Base-by-base conservation (phyloP, 2,797 vertebrate genomes). In the Peromyscus melanophrys region DNA sequence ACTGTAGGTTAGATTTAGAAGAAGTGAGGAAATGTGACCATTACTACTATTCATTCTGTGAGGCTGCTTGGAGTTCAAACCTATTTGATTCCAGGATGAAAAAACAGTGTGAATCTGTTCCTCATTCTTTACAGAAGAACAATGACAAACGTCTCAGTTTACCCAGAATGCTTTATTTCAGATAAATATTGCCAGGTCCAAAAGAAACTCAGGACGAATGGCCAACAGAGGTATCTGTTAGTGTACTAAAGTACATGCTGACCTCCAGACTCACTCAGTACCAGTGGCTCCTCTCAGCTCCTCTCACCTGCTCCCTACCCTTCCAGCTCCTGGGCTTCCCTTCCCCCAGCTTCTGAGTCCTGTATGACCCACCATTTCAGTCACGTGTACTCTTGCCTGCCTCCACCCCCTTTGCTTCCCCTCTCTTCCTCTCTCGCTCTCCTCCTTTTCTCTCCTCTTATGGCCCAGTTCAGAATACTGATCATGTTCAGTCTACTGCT, bases 61-160 rank as follows among this genome's bases (percentile, higher is more conserved):
- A 95, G 23, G 31, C 49, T 95, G 13, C 21, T 83, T 77, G 59
- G 88, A 85, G 12, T 82, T 94, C 86, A 94, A 92, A 95, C 34
- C 2, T 65, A 31, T 71, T 95, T 75, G 57, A 93, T 96, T 65
- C 27, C 40, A 82, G 37, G 34, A 88, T 29, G 67, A 13, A 13
- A 92, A 95, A 96, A 61, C 6, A 89, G 27, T 52, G 6, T 84
- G 43, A 16, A 52, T 46, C 65, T 92, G 4, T 61, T 52, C 57
- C 65, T 76, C 0, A 46, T 31, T 46, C 65, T 88, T 96, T 92
- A 78, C 2, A 85, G 31, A 84, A 88, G 19, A 84, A 57, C 13
- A 84, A 94, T 27, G 49, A 71, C 14, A 93, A 94, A 94, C 9
- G 11, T 43, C 83, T 94, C 34, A 29, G 86, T 92, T 65, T 86